Evolutionary conservation across 2,113 vertebrate genomes (phyloP).

Genomic region (Murina feae): DNA sequence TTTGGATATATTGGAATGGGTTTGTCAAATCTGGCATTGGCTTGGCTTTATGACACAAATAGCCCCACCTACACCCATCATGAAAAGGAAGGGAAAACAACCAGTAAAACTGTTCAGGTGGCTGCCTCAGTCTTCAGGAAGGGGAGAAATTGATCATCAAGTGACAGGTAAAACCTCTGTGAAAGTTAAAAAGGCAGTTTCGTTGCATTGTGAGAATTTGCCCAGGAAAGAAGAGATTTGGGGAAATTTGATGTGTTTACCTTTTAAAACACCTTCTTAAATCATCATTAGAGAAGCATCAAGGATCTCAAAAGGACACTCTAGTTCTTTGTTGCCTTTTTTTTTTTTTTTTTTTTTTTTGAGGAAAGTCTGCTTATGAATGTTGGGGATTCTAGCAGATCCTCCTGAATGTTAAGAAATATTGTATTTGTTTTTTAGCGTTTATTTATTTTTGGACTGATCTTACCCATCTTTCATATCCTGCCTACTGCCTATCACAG

Average conservation of each 20-base stretch:
- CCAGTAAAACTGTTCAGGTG: neutral
- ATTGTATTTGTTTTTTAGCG: neutral
- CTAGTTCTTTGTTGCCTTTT: neutral
- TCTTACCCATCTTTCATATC: neutral
- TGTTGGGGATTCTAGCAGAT: neutral
- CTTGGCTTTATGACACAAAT: neutral
- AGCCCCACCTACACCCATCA: neutral
- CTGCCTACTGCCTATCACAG: neutral
- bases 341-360: neutral
- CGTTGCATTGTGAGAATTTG: neutral
- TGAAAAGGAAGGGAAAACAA: neutral
- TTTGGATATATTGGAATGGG: neutral
- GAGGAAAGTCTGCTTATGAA: neutral
- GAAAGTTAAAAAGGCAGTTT: neutral
- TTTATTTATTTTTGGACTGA: neutral
- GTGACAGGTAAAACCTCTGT: neutral
- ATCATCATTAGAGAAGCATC: neutral
- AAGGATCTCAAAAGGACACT: neutral
- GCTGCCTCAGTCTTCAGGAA: neutral
- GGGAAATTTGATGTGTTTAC: neutral
- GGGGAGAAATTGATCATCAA: slow-evolving; percentile 14
- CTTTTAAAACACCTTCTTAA: neutral
- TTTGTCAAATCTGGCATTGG: neutral
- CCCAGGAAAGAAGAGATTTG: neutral
- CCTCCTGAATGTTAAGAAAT: neutral